Evolutionary conservation across 2,113 vertebrate species (phyloP), one percentile per base, ranked within the genome.

Genomic region (Tichodroma muraria): DNA sequence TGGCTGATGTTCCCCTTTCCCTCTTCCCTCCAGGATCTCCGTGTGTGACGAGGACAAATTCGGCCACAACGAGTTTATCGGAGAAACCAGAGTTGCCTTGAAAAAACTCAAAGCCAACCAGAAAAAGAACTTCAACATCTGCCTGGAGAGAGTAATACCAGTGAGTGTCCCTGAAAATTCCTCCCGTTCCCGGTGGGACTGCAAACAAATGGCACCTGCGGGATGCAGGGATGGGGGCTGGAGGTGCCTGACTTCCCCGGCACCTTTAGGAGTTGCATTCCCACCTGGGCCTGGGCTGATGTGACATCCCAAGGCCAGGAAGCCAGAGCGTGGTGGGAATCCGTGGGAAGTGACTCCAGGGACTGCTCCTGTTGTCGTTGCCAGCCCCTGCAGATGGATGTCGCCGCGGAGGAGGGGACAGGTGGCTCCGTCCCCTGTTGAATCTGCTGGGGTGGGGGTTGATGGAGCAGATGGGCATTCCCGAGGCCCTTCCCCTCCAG

Each of bases 41-140:
- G 99, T 99, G 83, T 99, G 99, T 7, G 99, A 99, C 24, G 99
- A 99, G 94, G 99, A 99, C 97, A 99, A 99, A 92, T 99, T 99
- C 22, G 99, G 99, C 63, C 99, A 99, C 87, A 99, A 99, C 12
- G 99, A 99, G 91, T 99, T 99, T 52, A 99, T 99, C 5, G 99
- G 99, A 14, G 99, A 99, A 97, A 99, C 99, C 21, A 96, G 99
- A 78, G 98, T 99, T 97, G 98, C 99, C 2, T 97, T 99, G 95
- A 99, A 99, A 98, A 99, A 99, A 59, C 96, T 99, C 93, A 99
- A 99, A 96, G 94, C 98, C 54, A 99, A 99, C 93, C 98, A 99
- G 98, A 99, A 98, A 93, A 99, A 99, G 97, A 99, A 98, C 97
- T 99, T 99, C 96, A 99, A 98, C 57, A 99, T 99, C 95, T 99